Base-by-base conservation (phyloP, 2,113 vertebrate species). In the Anser cygnoides region DNA sequence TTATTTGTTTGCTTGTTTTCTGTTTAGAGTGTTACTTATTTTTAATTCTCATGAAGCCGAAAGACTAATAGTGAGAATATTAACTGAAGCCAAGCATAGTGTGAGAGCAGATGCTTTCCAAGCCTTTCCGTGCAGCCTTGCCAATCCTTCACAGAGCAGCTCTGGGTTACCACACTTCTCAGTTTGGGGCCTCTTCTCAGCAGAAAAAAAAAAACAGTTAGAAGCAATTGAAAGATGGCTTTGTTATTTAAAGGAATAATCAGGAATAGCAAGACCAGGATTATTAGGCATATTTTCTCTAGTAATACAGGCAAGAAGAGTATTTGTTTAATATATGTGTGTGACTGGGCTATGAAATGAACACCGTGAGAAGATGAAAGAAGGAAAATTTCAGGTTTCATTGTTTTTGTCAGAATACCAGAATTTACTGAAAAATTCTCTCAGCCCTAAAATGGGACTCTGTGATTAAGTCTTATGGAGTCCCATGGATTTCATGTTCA, bases 21-120 rank as follows among this genome's bases (percentile, higher is more conserved):
- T 39, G 37, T 75, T 95, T 87, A 81, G 37, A 91, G 52, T 79
- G 57, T 70, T 96, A 84, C 84, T 92, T 95, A 54, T 87, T 93
- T 95, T 97, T 96, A n/a, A 41, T 91, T 90, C 77, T 95, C 63
- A 46, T 89, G 66, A 95, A 93, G 46, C 65, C 71, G 73, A 87
- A 95, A 80, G 77, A 76, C 85, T 95, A 92, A 92, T 90, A 95
- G 76, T 58, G 74, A 91, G 89, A 94, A 73, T 62, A 96, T 72
- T 95, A 91, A 68, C 66, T 79, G 92, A 89, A 93, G 95, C 95
- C 95, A 96, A 94, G 61, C 19, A 0, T 93, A 95, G 80, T 87
- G 92, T 89, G 90, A 96, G 76, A 96, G 77, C 89, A 96, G 95
- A 93, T 94, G 92, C 86, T 95, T 93, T 95, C 90, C 96, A 96